Percentiles rank a stretch among this genome's conserved stretches.
These are phyloP conservation scores for Trididemnum miniatum DNA, from an alignment of 23 tunicate species.

Conservation along the genomic window DNA sequence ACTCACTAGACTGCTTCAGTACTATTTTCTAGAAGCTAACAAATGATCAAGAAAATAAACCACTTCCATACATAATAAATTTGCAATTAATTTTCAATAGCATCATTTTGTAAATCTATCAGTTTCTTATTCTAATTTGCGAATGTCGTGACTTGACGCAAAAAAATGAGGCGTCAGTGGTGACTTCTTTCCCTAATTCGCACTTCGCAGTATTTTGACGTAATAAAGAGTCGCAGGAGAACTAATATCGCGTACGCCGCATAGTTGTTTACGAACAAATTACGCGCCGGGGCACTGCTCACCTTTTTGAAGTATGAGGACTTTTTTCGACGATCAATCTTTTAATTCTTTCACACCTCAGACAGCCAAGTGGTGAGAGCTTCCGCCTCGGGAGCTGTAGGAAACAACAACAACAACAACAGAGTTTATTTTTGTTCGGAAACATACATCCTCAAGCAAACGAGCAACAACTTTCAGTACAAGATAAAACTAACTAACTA, in stretches of 20 bases:
- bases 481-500: no score
- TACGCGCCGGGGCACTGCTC: no score
- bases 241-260: not conserved
- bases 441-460: no score
- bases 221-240: conserved; percentile 1
- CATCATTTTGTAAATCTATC: not conserved
- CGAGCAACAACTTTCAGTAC: no score
- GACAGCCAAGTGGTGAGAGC: no score
- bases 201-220: not conserved
- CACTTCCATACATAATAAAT: not conserved
- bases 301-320: no score
- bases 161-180: not conserved
- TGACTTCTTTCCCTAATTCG: not conserved
- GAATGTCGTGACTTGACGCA: not conserved
- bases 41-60: not conserved
- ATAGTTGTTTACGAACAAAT: not conserved
- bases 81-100: not conserved
- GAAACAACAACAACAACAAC: no score
- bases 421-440: no score
- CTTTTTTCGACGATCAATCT: no score
- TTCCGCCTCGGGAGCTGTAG: no score
- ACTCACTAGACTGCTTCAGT: not conserved
- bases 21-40: not conserved
- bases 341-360: no score
- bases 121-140: not conserved